Evolutionary conservation across 2,113 vertebrate species (phyloP).

Genomic region (Myrmecophaga tridactyla): DNA sequence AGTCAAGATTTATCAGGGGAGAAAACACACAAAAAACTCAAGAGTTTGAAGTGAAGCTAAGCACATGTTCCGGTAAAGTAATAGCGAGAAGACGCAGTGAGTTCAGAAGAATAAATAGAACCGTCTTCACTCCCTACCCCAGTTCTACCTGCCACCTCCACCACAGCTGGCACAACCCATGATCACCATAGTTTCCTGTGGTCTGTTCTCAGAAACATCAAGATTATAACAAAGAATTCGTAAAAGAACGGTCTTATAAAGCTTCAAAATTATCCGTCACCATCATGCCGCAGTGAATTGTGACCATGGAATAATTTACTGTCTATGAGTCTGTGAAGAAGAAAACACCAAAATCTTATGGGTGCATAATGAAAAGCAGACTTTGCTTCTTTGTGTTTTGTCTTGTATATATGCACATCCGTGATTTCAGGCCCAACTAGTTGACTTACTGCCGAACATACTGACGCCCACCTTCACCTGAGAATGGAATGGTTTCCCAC

Average conservation of each 20-base stretch:
- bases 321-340: neutral
- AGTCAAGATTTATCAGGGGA: neutral
- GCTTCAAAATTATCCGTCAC: neutral
- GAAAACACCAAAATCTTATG: neutral
- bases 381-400: neutral
- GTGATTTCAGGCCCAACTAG: neutral
- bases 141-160: neutral
- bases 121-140: neutral
- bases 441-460: neutral
- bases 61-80: neutral
- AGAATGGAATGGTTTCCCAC: neutral
- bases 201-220: neutral
- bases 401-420: neutral
- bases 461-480: neutral
- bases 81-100: neutral
- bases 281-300: neutral
- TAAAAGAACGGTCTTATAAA: neutral
- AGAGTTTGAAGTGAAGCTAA: neutral
- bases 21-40: neutral
- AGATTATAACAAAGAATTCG: neutral
- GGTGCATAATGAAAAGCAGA: neutral
- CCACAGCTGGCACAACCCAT: neutral
- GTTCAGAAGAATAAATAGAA: neutral
- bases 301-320: neutral
- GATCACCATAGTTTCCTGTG: neutral